These are phyloP conservation scores for Coptotermes formosanus DNA, from an alignment of 1,140 invertebrate genomes.

Conservation along the genomic window DNA sequence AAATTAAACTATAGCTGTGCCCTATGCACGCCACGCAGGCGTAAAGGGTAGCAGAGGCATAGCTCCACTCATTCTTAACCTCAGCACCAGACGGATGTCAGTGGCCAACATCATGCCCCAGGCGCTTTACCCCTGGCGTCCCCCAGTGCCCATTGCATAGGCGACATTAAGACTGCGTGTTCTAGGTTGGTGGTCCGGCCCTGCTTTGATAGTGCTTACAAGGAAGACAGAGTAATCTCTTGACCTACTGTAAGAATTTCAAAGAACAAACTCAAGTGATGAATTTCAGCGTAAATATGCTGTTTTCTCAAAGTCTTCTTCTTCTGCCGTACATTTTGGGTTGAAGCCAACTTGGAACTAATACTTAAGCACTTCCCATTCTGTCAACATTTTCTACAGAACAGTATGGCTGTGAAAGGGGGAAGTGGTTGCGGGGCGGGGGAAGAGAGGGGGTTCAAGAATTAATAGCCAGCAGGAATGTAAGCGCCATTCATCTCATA, in stretches of 20 bases:
- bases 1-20: too few relatives aligned
- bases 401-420: background rate
- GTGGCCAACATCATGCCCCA: too few relatives aligned
- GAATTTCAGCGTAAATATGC: background rate
- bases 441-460: background rate
- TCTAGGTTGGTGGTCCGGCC: background rate
- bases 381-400: background rate
- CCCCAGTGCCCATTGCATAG: too few relatives aligned
- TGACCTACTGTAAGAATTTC: background rate
- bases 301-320: background rate
- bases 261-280: background rate
- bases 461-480: background rate
- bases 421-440: too few relatives aligned
- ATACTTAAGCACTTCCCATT: background rate
- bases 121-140: too few relatives aligned
- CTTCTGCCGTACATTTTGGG: background rate
- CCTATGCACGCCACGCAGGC: too few relatives aligned
- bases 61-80: too few relatives aligned
- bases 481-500: constrained; percentile 9
- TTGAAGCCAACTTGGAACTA: background rate
- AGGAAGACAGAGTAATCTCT: background rate
- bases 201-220: background rate
- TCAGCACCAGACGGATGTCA: too few relatives aligned
- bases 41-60: too few relatives aligned
- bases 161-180: background rate